Evolutionary conservation across 2,797 vertebrate genomes (phyloP).

Genomic region (Aselliscus stoliczkanus): DNA sequence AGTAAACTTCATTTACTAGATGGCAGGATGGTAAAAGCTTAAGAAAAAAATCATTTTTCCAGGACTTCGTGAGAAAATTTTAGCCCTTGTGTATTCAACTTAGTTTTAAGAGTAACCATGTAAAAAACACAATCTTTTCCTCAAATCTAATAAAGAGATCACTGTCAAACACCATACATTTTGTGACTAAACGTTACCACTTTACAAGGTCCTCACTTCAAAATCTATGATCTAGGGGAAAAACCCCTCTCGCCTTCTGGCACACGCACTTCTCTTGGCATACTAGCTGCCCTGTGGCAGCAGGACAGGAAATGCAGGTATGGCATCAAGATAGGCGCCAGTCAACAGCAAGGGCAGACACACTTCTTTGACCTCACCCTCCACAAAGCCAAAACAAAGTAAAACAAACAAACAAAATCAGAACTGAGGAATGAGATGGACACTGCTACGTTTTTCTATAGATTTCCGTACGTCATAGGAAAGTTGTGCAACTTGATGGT

Average conservation of each 20-base stretch:
- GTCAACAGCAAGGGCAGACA: background rate
- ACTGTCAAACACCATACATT: background rate
- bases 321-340: background rate
- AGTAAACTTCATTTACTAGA: background rate
- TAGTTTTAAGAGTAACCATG: background rate
- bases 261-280: background rate
- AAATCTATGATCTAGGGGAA: background rate
- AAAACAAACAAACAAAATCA: background rate
- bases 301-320: constrained; percentile 22
- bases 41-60: background rate
- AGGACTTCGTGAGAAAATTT: background rate
- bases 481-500: background rate
- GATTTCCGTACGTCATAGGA: background rate
- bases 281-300: background rate
- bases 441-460: background rate
- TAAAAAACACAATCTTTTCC: background rate
- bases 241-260: background rate
- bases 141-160: background rate
- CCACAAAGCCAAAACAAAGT: background rate
- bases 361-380: background rate
- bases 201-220: background rate
- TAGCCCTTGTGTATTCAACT: background rate
- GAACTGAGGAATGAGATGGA: background rate
- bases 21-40: background rate
- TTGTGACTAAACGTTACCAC: background rate